phyloP scores from a whole-genome alignment of 2,113 vertebrate species.

The Connochaetes taurinus region DNA sequence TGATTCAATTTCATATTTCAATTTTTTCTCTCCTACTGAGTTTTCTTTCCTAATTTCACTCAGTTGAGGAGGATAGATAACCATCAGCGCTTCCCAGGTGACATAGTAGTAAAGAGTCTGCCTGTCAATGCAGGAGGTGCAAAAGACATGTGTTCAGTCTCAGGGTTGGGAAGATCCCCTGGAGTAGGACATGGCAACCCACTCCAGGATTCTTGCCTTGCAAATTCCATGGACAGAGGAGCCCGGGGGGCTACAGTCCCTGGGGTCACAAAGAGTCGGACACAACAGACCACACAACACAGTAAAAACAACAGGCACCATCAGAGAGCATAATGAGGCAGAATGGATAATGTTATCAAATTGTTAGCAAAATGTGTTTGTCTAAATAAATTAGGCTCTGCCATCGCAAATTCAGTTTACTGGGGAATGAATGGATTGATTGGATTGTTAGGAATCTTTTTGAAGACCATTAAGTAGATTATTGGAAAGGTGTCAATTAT shows the following conservation, averaged over 20 bases:
- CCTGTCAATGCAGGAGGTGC: neutral
- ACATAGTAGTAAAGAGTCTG: neutral
- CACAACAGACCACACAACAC: neutral
- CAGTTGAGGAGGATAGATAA: neutral
- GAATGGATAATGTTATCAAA: neutral
- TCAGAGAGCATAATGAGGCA: neutral
- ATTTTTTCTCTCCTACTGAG: neutral
- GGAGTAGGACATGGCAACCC: neutral
- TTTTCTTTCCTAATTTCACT: neutral
- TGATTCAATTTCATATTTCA: neutral
- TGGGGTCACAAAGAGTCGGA: neutral
- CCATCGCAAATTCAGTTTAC: neutral
- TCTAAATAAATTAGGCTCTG: neutral
- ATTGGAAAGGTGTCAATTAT: neutral
- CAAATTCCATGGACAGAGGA: neutral
- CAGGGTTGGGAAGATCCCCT: neutral
- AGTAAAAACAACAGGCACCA: neutral
- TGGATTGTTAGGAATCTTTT: neutral
- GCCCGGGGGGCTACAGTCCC: neutral
- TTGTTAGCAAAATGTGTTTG: neutral
- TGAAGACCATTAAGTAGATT: neutral
- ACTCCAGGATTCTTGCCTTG: neutral
- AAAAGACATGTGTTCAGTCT: neutral
- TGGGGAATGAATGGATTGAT: neutral
- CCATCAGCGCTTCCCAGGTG: neutral